Conservation (phyloP, 2,113 vertebrate genomes). For the Rana temporaria region DNA sequence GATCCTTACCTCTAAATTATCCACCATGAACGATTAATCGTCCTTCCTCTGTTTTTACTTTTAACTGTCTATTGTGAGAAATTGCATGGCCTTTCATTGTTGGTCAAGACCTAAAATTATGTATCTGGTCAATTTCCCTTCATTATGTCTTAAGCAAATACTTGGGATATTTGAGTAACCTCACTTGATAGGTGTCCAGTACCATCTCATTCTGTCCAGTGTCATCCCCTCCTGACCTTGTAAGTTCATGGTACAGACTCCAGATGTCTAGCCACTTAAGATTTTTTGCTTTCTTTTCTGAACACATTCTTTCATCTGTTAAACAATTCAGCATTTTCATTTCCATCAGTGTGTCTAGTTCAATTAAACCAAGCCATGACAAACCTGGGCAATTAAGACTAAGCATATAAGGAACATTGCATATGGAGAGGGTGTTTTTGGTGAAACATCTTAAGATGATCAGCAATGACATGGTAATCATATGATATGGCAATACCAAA, state of each 20-base stretch:
- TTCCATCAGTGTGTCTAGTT: too few relatives aligned
- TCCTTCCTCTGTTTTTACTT: slow-evolving; percentile 23
- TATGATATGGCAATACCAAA: too few relatives aligned
- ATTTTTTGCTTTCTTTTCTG: neutral
- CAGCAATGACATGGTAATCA: too few relatives aligned
- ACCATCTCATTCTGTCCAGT: slow-evolving; percentile 13
- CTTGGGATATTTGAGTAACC: slow-evolving; percentile 19
- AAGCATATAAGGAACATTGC: too few relatives aligned
- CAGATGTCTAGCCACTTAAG: slow-evolving; percentile 24
- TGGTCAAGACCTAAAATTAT: slow-evolving; percentile 15
- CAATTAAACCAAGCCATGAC: too few relatives aligned
- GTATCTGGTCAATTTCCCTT: neutral
- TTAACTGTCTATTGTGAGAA: neutral
- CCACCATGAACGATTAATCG: neutral
- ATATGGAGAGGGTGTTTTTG: too few relatives aligned
- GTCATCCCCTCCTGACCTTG: slow-evolving; percentile 33
- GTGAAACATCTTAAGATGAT: too few relatives aligned
- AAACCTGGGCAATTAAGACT: too few relatives aligned
- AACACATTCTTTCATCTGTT: too few relatives aligned
- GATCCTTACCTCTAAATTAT: slow-evolving; percentile 3
- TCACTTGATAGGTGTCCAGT: slow-evolving; percentile 32
- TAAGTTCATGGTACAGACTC: slow-evolving; percentile 14
- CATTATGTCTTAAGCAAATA: slow-evolving; percentile 26
- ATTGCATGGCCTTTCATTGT: slow-evolving; percentile 4
- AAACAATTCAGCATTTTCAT: too few relatives aligned